Percentiles rank a stretch among this genome's conserved stretches.
These are phyloP conservation scores for Sebastes reedi DNA, from an alignment of 2,797 vertebrate genomes.

Conservation along the genomic window DNA sequence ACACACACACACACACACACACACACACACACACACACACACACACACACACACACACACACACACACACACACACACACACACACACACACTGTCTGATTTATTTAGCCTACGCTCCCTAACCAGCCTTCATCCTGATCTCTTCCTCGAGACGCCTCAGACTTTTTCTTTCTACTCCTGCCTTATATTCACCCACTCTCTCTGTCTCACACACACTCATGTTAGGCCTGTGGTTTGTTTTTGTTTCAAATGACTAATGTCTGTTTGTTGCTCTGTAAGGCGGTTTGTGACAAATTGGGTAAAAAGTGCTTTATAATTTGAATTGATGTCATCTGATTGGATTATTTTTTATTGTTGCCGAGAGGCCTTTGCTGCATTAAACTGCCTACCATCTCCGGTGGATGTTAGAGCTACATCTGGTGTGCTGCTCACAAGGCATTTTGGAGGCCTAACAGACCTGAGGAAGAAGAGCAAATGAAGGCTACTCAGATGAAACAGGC, in stretches of 20 bases:
- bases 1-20: background rate
- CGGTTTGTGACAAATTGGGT: slow-evolving; percentile 5
- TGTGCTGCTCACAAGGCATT: slow-evolving; percentile 17
- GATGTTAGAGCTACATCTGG: slow-evolving; percentile 20
- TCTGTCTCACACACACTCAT: background rate
- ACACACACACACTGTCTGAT: background rate
- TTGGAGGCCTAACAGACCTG: slow-evolving; percentile 10
- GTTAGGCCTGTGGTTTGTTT: slow-evolving; percentile 2
- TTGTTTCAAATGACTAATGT: slow-evolving; percentile 14
- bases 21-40: background rate
- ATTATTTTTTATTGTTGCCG: slow-evolving; percentile 23
- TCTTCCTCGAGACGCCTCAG: background rate
- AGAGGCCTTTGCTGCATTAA: slow-evolving; percentile 16
- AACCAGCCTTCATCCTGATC: background rate
- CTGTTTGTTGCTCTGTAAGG: slow-evolving; percentile 3
- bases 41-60: background rate
- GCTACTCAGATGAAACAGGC: slow-evolving; percentile 37
- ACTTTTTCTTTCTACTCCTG: background rate
- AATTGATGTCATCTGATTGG: slow-evolving; percentile 29
- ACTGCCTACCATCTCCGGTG: slow-evolving; percentile 15
- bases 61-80: background rate
- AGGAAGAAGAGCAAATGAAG: slow-evolving; percentile 45
- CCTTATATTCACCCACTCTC: background rate
- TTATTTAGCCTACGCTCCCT: background rate
- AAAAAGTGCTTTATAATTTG: slow-evolving; percentile 12